phyloP scores from a whole-genome alignment of 1,140 invertebrate genomes.

The Drosophila oshimai region DNA sequence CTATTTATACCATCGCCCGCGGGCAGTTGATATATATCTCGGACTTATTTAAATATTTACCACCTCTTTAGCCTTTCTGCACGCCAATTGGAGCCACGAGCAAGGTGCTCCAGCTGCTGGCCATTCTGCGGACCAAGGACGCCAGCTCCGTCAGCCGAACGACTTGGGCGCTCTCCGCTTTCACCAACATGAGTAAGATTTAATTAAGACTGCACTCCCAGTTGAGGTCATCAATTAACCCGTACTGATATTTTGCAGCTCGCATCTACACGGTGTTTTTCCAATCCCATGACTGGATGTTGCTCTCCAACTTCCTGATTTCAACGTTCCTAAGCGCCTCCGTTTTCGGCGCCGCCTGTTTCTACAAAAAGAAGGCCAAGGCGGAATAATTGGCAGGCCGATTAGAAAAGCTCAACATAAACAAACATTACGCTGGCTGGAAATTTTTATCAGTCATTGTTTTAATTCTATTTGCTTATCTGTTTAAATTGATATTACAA shows the following conservation, averaged over 20 bases:
- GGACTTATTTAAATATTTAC: constrained; percentile 2
- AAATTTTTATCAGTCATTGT: constrained; percentile 31
- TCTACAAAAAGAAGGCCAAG: constrained; percentile 82
- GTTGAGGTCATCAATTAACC: background rate
- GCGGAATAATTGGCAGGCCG: constrained; percentile 22
- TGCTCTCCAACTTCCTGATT: constrained; percentile 86
- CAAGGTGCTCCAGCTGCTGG: constrained; percentile 87
- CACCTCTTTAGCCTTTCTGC: constrained; percentile 85
- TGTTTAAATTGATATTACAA: constrained; percentile 37
- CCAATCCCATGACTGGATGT: constrained; percentile 86
- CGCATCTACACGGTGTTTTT: constrained; percentile 87
- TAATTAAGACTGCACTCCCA: background rate
- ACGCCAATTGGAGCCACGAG: constrained; percentile 88
- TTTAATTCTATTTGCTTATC: constrained; percentile 21
- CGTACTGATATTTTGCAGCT: constrained; percentile 83
- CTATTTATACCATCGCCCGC: constrained; percentile 50
- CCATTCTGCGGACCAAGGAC: constrained; percentile 86
- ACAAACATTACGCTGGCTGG: constrained; percentile 12
- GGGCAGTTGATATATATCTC: constrained; percentile 29
- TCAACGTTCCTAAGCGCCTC: constrained; percentile 86
- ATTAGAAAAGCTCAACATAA: constrained; percentile 24
- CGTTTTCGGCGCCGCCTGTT: constrained; percentile 84
- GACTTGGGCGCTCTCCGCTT: constrained; percentile 88
- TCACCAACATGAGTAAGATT: constrained; percentile 88
- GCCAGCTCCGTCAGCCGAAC: constrained; percentile 86